Percentiles rank a stretch among this genome's conserved stretches.
These are phyloP conservation scores for Nannoperca obscura DNA, from an alignment of 2,797 vertebrate genomes.

Conservation along the genomic window DNA sequence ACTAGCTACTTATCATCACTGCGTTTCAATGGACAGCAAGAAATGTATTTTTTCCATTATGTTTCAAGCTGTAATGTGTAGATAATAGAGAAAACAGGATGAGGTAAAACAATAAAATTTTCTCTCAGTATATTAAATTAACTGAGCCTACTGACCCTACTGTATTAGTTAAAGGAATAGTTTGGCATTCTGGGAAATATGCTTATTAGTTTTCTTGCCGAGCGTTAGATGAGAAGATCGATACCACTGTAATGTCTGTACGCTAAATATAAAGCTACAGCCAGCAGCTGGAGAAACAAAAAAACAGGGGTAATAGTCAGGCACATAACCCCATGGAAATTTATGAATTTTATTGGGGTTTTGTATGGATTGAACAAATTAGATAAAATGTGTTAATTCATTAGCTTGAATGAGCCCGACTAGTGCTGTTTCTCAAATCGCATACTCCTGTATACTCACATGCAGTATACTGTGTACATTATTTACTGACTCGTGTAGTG, in stretches of 20 bases:
- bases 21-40: conserved; percentile 9
- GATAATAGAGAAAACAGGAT: not conserved
- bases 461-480: no score
- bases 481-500: no score
- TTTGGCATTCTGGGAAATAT: not conserved
- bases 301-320: no score
- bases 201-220: not conserved
- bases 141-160: not conserved
- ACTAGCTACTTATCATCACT: not conserved
- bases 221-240: not conserved
- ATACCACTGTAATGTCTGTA: not conserved
- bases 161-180: not conserved
- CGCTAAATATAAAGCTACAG: not conserved
- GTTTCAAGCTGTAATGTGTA: conserved; percentile 7
- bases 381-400: not conserved
- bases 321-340: not conserved
- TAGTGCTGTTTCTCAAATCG: no score
- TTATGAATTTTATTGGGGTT: not conserved
- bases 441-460: no score
- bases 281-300: no score
- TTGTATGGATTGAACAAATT: not conserved
- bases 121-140: not conserved
- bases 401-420: not conserved
- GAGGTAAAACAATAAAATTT: not conserved
- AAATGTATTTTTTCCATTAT: conserved; percentile 8